Evolutionary conservation across 2,113 vertebrate genomes (phyloP).

Genomic region (Vulpes ferrilata): DNA sequence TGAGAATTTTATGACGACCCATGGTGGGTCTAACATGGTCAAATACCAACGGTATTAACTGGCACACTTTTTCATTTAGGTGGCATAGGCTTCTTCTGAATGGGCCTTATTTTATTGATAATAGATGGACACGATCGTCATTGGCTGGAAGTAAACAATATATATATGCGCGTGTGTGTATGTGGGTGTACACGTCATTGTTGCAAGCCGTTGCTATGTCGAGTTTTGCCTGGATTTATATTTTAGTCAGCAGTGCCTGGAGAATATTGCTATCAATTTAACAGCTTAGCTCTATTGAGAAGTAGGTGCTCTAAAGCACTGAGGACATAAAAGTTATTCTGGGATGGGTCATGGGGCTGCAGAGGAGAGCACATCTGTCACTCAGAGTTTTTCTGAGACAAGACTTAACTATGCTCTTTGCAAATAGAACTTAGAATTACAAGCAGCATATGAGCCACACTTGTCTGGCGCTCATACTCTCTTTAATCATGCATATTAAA

Average conservation of each 20-base stretch:
- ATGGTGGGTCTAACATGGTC: constrained; percentile 78
- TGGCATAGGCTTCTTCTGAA: constrained; percentile 63
- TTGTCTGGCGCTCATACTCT: not conserved
- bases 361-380: not conserved
- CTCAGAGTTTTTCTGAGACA: rapidly evolving
- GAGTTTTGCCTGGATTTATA: constrained; percentile 54
- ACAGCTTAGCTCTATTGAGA: not conserved
- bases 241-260: constrained; percentile 16
- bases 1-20: constrained; percentile 87
- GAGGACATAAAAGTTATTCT: not conserved
- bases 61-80: constrained; percentile 76
- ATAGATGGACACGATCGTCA: constrained; percentile 69
- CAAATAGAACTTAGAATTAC: not conserved
- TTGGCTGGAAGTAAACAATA: constrained; percentile 32
- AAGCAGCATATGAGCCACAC: not conserved
- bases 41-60: constrained; percentile 70
- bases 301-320: not conserved
- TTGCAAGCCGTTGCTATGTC: not conserved
- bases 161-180: not conserved
- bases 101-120: constrained; percentile 71
- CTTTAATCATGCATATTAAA: constrained; percentile 1
- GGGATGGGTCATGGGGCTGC: not conserved
- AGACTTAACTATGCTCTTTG: not conserved
- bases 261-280: not conserved
- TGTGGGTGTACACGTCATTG: not conserved